phyloP scores from a whole-genome alignment of 2,888 invertebrate genomes.

The Nebria salina region DNA sequence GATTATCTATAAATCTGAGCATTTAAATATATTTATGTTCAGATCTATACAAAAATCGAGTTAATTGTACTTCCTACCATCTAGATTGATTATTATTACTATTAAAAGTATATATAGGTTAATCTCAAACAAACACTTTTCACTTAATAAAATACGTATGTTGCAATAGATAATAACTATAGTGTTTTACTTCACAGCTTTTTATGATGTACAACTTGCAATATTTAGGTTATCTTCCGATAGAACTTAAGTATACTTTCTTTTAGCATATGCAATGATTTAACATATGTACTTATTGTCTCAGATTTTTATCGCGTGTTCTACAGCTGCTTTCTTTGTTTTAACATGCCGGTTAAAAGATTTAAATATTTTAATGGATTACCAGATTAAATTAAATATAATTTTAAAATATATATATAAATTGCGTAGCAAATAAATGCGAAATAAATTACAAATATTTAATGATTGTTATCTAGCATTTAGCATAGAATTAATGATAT shows the following conservation, averaged over 20 bases:
- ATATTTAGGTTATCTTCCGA: background rate
- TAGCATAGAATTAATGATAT: background rate
- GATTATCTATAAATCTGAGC: constrained; percentile 6
- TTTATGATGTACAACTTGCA: background rate
- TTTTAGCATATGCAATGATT: background rate
- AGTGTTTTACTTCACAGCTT: constrained; percentile 1
- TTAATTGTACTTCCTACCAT: constrained; percentile 7
- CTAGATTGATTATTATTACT: constrained; percentile 5
- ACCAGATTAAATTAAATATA: background rate
- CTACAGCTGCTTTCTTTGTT: background rate
- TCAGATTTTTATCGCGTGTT: background rate
- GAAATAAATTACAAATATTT: background rate
- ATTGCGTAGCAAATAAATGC: too few species aligned
- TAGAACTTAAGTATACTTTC: background rate
- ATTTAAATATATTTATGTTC: constrained; percentile 6
- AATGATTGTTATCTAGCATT: background rate
- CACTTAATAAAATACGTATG: background rate
- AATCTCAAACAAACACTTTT: background rate
- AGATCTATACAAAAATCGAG: background rate
- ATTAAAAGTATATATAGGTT: constrained; percentile 14
- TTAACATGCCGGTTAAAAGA: background rate
- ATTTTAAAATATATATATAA: too few species aligned
- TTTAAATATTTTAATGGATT: background rate
- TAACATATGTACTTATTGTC: background rate
- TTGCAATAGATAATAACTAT: background rate